Conservation (phyloP, 2,797 vertebrate species). For the Myioborus miniatus region DNA sequence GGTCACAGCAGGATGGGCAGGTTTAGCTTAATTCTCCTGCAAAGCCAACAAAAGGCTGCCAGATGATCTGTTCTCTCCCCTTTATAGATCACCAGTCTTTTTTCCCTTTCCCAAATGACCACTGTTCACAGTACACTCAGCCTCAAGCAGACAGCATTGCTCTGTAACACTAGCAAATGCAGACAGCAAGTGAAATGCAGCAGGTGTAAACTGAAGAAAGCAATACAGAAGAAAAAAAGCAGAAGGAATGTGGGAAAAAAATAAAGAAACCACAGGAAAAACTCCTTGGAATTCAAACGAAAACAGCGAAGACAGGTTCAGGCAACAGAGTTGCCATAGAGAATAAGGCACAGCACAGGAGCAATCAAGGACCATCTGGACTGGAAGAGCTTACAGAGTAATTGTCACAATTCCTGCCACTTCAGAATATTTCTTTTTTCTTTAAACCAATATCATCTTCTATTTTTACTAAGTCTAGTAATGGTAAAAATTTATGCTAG, state of each 20-base stretch:
- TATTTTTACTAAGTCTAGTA: neutral
- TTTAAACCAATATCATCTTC: neutral
- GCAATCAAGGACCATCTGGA: neutral
- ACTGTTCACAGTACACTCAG: neutral
- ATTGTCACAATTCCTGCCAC: neutral
- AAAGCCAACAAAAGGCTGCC: neutral
- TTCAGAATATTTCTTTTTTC: neutral
- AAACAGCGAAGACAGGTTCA: neutral
- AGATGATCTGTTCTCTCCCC: neutral
- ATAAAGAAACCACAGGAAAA: neutral
- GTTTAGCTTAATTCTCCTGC: neutral
- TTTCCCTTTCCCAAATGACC: neutral
- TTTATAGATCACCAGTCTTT: neutral
- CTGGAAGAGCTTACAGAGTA: neutral
- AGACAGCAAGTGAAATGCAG: neutral
- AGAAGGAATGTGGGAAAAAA: neutral
- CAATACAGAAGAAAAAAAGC: neutral
- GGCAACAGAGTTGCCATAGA: neutral
- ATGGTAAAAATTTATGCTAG: neutral
- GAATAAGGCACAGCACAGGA: neutral
- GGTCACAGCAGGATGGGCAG: neutral
- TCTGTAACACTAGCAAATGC: neutral
- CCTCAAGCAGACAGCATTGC: neutral
- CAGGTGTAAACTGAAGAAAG: neutral
- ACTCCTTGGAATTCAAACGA: neutral